Percentiles rank a stretch among this genome's conserved stretches.
Evolutionary conservation across 1,140 invertebrate genomes (phyloP).

Genomic region (Drosophila tristis): DNA sequence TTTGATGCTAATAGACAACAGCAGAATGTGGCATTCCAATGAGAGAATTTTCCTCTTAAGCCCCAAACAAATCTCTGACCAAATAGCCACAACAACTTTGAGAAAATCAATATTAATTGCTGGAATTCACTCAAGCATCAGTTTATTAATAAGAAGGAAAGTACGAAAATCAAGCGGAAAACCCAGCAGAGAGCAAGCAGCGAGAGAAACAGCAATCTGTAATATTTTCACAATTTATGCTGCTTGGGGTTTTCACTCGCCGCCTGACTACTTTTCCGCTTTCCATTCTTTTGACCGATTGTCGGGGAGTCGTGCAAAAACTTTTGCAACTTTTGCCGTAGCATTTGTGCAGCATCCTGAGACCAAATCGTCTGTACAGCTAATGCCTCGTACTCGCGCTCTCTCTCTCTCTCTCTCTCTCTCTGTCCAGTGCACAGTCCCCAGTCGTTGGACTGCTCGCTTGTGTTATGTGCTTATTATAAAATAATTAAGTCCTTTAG

Average conservation of each 20-base stretch:
- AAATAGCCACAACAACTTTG: slow-evolving; percentile 37
- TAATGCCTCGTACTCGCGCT: slow-evolving; percentile 1
- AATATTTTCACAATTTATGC: slow-evolving; percentile 72
- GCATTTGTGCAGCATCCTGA: slow-evolving; percentile 63
- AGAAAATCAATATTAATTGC: slow-evolving; percentile 69
- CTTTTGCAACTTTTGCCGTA: slow-evolving; percentile 70
- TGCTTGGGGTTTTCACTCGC: slow-evolving; percentile 17
- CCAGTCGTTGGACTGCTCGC: slow-evolving; percentile 8
- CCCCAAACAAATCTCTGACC: slow-evolving; percentile 8
- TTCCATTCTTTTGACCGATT: slow-evolving; percentile 55
- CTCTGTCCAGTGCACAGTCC: not conserved
- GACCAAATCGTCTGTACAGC: too few species aligned
- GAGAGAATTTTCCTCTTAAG: not conserved
- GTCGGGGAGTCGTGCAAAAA: slow-evolving; percentile 45
- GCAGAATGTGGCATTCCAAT: slow-evolving; percentile 6
- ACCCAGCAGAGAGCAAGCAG: not conserved
- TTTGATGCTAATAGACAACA: slow-evolving; percentile 15
- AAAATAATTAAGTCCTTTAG: slow-evolving; percentile 82
- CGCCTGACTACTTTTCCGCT: slow-evolving; percentile 15
- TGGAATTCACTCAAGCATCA: slow-evolving; percentile 38
- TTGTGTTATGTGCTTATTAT: slow-evolving; percentile 78
- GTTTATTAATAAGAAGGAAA: slow-evolving; percentile 48
- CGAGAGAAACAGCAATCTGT: slow-evolving; percentile 55
- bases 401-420: slow-evolving; percentile 13
- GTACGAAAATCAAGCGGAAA: slow-evolving; percentile 4